These are phyloP conservation scores for Sinodicranocentrus sp. DNA, from an alignment of 2,888 invertebrate genomes.

Conservation along the genomic window DNA sequence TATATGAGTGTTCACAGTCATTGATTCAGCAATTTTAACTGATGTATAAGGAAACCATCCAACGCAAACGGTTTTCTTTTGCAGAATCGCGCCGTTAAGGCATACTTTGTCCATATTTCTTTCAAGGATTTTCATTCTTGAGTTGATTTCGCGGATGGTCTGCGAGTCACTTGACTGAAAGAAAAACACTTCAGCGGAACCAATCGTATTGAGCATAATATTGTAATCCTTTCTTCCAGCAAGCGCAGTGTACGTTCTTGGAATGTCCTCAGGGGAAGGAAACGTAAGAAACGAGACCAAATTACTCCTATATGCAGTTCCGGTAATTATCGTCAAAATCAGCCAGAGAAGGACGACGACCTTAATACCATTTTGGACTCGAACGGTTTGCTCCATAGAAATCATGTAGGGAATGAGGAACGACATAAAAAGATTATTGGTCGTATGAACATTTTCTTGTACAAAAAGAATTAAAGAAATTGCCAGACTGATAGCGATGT, in stretches of 20 bases:
- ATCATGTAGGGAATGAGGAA: conserved; percentile 40
- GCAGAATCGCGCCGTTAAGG: not conserved
- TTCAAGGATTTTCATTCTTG: not conserved
- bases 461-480: not conserved
- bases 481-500: not conserved
- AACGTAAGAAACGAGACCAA: conserved; percentile 45
- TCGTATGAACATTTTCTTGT: not conserved
- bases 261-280: not conserved
- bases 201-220: conserved; percentile 5
- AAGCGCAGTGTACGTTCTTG: conserved; percentile 21
- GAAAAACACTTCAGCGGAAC: conserved; percentile 7
- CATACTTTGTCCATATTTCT: not conserved
- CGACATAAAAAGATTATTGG: not conserved
- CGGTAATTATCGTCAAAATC: conserved; percentile 26
- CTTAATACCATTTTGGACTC: not conserved
- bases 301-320: conserved; percentile 36
- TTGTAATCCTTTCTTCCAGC: conserved; percentile 13
- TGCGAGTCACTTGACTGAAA: conserved; percentile 20
- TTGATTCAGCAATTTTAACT: not conserved
- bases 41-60: conserved; percentile 22
- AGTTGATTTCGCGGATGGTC: not conserved
- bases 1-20: not conserved
- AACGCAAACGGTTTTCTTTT: conserved; percentile 40
- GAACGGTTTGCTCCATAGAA: conserved; percentile 36
- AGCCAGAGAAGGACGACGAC: conserved; percentile 23